Percentiles rank a stretch among this genome's conserved stretches.
These are phyloP conservation scores for Sialis fuliginosa DNA, from an alignment of 2,888 invertebrate genomes.

Conservation along the genomic window DNA sequence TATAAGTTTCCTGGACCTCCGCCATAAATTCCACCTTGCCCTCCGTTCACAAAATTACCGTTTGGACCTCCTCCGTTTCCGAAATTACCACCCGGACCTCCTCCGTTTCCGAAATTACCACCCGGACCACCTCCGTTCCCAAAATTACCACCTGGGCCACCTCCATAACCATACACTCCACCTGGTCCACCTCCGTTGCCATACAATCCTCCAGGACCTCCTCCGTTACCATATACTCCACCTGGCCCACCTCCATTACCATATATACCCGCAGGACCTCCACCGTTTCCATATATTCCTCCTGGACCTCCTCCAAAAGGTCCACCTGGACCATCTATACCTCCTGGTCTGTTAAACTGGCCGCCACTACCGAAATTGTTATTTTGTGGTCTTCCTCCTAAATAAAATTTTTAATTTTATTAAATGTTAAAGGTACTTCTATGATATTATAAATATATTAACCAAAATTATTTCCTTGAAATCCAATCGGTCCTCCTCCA, in stretches of 20 bases:
- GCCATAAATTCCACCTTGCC: constrained; percentile 8
- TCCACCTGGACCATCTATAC: constrained; percentile 1
- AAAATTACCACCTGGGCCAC: constrained; percentile 12
- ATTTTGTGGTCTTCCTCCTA: too few species aligned
- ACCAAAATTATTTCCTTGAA: neutral
- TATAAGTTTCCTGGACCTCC: constrained; percentile 9
- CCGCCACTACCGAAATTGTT: too few species aligned
- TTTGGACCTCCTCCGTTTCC: too few species aligned
- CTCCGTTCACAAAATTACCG: neutral
- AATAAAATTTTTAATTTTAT: too few species aligned
- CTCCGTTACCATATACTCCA: constrained; percentile 1
- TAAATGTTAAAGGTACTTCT: too few species aligned
- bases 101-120: constrained; percentile 7
- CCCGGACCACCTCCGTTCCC: constrained; percentile 13
- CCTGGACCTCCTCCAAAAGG: constrained; percentile 10
- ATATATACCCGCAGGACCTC: neutral
- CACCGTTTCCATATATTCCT: constrained; percentile 7
- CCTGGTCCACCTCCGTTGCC: neutral
- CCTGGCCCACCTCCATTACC: constrained; percentile 9
- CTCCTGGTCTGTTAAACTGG: neutral
- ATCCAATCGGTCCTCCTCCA: neutral
- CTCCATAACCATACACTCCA: constrained; percentile 12
- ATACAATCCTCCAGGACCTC: neutral
- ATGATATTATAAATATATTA: too few species aligned
- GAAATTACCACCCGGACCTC: too few species aligned